phyloP scores from a whole-genome alignment of 2,888 invertebrate genomes.

The Gibbula magus region DNA sequence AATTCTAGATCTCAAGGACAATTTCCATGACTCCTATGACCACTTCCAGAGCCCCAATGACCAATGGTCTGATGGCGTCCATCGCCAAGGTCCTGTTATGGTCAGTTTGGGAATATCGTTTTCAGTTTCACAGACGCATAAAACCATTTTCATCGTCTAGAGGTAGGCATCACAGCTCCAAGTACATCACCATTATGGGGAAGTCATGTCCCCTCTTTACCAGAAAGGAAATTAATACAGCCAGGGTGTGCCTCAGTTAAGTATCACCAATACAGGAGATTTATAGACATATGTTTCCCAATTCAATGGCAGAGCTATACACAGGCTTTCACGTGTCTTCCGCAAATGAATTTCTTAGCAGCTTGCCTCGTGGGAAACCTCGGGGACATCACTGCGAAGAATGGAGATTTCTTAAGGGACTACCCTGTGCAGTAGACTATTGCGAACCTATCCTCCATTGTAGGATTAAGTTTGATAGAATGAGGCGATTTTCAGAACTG shows the following conservation, averaged over 20 bases:
- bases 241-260: not conserved
- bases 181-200: constrained; percentile 7
- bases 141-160: not conserved
- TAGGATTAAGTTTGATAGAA: too few relatives aligned
- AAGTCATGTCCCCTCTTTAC: not conserved
- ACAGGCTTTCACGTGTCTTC: not conserved
- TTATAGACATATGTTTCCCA: not conserved
- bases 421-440: too few relatives aligned
- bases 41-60: not conserved
- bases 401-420: too few relatives aligned
- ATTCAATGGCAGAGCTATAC: not conserved
- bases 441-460: too few relatives aligned
- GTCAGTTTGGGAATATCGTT: not conserved
- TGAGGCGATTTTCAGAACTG: too few relatives aligned
- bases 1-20: too few relatives aligned
- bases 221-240: not conserved
- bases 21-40: not conserved
- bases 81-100: too few relatives aligned
- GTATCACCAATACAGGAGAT: not conserved
- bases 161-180: not conserved
- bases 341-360: not conserved
- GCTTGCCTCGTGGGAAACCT: not conserved
- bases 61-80: too few relatives aligned
- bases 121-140: not conserved
- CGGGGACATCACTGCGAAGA: too few relatives aligned